Conservation (phyloP, 2,797 vertebrate species). For the Selene dorsalis region DNA sequence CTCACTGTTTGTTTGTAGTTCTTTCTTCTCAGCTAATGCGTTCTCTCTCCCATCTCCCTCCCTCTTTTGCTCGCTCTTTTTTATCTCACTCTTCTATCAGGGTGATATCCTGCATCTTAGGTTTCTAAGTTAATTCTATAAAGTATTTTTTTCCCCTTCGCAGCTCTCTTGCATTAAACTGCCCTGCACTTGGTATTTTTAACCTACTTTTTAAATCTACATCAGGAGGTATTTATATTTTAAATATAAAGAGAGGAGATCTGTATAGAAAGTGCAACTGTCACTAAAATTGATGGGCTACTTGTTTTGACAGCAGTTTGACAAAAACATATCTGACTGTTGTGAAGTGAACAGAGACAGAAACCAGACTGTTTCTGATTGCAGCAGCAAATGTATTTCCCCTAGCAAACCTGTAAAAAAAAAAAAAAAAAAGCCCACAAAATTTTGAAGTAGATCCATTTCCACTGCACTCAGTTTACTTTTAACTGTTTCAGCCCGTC, state of each 20-base stretch:
- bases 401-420: conserved; percentile 55
- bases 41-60: conserved; percentile 28
- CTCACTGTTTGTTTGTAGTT: conserved; percentile 71
- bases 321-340: conserved; percentile 31
- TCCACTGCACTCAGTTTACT: conserved; percentile 68
- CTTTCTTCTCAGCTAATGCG: conserved; percentile 65
- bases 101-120: conserved; percentile 24
- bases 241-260: background rate
- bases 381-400: conserved; percentile 50
- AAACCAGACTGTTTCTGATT: conserved; percentile 63
- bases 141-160: background rate
- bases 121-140: conserved; percentile 24
- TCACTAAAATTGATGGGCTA: conserved; percentile 22
- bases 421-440: conserved; percentile 34
- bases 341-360: conserved; percentile 49
- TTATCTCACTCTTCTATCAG: conserved; percentile 48
- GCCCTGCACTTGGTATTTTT: background rate
- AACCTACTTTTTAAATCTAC: background rate
- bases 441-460: conserved; percentile 64
- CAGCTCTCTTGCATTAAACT: conserved; percentile 6
- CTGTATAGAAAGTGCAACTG: background rate
- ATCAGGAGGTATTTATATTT: conserved; percentile 10
- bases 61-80: conserved; percentile 24
- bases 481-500: conserved; percentile 79
- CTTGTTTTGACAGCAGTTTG: conserved; percentile 44